phyloP scores from a whole-genome alignment of 2,797 vertebrate species.

The Knipowitschia caucasica region DNA sequence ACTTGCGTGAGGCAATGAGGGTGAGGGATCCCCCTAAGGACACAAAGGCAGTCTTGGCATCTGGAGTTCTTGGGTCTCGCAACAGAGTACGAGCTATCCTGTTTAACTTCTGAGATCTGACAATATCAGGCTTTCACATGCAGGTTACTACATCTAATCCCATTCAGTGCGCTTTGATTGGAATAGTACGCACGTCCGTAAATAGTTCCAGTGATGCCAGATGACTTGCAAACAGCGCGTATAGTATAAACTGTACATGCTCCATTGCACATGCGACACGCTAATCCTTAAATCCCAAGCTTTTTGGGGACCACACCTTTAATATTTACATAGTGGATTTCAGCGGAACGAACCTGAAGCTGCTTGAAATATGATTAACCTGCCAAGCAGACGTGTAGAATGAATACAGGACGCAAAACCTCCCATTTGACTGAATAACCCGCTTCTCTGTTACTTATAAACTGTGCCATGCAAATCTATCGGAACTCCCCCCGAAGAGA shows the following conservation, averaged over 20 bases:
- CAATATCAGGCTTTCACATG: no score
- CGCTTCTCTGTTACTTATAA: neutral
- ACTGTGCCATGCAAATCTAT: neutral
- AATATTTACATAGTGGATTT: neutral
- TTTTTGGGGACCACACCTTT: neutral
- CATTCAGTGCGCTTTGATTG: neutral
- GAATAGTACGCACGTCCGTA: neutral
- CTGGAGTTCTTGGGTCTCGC: no score
- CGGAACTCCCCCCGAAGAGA: neutral
- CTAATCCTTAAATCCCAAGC: neutral
- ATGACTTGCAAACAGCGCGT: no score
- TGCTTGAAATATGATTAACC: neutral
- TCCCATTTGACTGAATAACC: neutral
- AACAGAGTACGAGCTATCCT: no score
- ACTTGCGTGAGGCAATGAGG: no score
- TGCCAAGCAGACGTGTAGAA: no score
- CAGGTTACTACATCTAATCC: neutral
- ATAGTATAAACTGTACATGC: no score
- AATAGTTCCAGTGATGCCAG: neutral
- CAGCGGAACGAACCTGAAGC: neutral
- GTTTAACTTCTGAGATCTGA: no score
- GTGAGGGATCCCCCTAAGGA: no score
- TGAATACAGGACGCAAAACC: no score
- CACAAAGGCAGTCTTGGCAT: no score
- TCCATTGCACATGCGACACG: neutral